Conservation (phyloP, 2,113 vertebrate species). For the Rhineura floridana region DNA sequence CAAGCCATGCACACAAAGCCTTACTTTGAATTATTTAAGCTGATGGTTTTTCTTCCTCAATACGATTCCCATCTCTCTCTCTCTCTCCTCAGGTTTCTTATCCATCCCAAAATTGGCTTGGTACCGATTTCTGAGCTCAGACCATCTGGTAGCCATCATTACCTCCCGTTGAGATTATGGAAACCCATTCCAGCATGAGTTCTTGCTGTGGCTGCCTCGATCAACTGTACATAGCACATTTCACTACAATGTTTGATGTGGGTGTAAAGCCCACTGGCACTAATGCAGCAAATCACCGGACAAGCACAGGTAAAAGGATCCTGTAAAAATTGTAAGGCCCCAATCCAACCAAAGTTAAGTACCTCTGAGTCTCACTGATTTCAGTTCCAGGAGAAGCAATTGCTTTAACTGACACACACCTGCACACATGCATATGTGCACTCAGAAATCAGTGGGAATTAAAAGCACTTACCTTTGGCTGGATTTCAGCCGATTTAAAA, state of each 20-base stretch:
- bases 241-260: conserved; percentile 7
- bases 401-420: not conserved
- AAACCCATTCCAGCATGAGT: not conserved
- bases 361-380: not conserved
- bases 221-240: not conserved
- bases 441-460: not conserved
- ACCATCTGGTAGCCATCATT: not conserved
- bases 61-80: conserved; percentile 11
- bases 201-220: not conserved
- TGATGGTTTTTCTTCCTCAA: not conserved
- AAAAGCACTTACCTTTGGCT: not conserved
- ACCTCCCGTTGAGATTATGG: conserved; percentile 11
- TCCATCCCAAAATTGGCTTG: not conserved
- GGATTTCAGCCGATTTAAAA: not conserved
- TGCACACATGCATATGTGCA: not conserved
- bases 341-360: not conserved
- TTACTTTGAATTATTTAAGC: not conserved
- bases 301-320: not conserved
- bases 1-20: not conserved
- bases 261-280: conserved; percentile 5
- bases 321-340: not conserved
- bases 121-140: not conserved
- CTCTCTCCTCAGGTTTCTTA: conserved; percentile 18
- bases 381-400: not conserved
- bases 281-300: not conserved